Conservation (phyloP, 1,140 invertebrate genomes). For the Pseudomyrmex cubaensis region DNA sequence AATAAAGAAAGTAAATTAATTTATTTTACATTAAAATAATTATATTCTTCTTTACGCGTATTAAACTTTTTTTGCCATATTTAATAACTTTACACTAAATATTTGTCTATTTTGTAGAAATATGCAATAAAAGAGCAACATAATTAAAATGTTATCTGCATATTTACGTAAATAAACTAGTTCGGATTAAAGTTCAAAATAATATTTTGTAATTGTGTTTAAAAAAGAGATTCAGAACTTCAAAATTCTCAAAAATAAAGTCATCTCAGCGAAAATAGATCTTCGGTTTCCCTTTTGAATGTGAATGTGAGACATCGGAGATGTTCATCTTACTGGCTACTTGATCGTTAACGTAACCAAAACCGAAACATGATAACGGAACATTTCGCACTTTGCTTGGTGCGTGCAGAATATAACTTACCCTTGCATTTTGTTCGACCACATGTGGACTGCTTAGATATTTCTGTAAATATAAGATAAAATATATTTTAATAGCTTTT, state of each 20-base stretch:
- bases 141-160: background rate
- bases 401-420: slow-evolving; percentile 67
- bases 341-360: slow-evolving; percentile 3
- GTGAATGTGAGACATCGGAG: background rate
- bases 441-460: slow-evolving; percentile 78
- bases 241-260: background rate
- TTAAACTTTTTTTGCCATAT: too few relatives aligned
- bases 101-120: background rate
- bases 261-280: background rate
- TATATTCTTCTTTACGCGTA: too few relatives aligned
- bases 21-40: background rate
- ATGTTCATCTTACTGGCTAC: too few relatives aligned
- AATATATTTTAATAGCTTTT: background rate
- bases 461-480: slow-evolving; percentile 72
- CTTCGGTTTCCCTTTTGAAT: background rate
- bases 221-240: background rate
- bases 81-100: too few relatives aligned
- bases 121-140: background rate
- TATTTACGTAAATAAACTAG: background rate
- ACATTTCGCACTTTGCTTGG: background rate
- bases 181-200: slow-evolving; percentile 16
- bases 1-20: background rate
- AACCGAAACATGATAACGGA: background rate
- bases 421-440: slow-evolving; percentile 80
- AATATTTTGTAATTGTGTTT: background rate